Conservation (phyloP, 2,888 invertebrate genomes). For the Netelia virgata region DNA sequence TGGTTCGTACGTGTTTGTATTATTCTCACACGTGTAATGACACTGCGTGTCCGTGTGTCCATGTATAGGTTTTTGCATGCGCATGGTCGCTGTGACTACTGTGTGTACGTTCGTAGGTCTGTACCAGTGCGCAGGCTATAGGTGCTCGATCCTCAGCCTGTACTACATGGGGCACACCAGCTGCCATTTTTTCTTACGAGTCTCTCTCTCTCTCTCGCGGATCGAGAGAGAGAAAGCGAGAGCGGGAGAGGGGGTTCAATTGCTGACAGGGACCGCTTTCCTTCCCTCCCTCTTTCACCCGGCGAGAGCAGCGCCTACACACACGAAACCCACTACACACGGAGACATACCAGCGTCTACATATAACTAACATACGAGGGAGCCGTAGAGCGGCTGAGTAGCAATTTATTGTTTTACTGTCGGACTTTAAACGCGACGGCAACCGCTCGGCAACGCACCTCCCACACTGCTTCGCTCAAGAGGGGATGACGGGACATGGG, state of each 20-base stretch:
- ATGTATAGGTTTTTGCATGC: slow-evolving; percentile 50
- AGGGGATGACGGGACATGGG: neutral
- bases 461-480: slow-evolving; percentile 53
- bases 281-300: slow-evolving; percentile 74
- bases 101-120: slow-evolving; percentile 59
- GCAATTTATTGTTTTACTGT: slow-evolving; percentile 83
- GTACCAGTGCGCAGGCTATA: slow-evolving; percentile 70
- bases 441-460: slow-evolving; percentile 63
- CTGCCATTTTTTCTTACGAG: slow-evolving; percentile 85
- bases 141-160: slow-evolving; percentile 85
- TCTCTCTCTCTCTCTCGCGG: slow-evolving; percentile 83
- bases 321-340: neutral
- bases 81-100: slow-evolving; percentile 55
- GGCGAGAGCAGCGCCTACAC: slow-evolving; percentile 22
- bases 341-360: slow-evolving; percentile 41
- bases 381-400: slow-evolving; percentile 72
- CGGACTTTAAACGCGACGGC: slow-evolving; percentile 71
- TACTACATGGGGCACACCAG: slow-evolving; percentile 79
- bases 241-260: slow-evolving; percentile 77
- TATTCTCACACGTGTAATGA: neutral
- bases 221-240: slow-evolving; percentile 80
- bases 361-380: slow-evolving; percentile 54
- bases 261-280: slow-evolving; percentile 84
- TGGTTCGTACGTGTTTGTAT: slow-evolving; percentile 15
- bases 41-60: neutral